Base-by-base conservation (phyloP, 1,140 invertebrate genomes). In the Neodiprion virginianus region DNA sequence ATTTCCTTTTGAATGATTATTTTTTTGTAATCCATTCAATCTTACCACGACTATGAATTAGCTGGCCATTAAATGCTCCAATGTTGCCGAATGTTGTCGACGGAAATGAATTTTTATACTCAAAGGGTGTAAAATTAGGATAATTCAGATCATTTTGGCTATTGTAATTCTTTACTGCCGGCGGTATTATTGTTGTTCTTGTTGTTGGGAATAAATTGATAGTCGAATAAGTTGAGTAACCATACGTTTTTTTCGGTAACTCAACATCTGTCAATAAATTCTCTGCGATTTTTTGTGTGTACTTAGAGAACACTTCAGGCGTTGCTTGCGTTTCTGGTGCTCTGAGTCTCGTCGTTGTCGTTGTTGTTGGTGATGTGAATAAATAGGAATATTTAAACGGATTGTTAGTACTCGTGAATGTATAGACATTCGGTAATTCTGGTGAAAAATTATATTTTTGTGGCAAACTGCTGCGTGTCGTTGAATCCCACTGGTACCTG, bases 401-500 rank as follows among this genome's bases (percentile, higher is more conserved):
- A 75, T 69, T 76, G 73, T 77, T 28, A 70, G 74, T 76, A 49
- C 73, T 40, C 76, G 76, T 75, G 50, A 77, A 81, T 72, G 79
- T 47, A 66, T 72, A 72, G 11, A 77, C 40, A 75, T 76, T 79
- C 71, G 77, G 49, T 21, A 76, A 76, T 74, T 79, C 77, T 74
- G 83, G 79, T 14, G 81, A 83, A 76, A 83, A 79, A 73, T 80
- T 73, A 72, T 78, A 78, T 74, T 80, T 81, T 74, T 83, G 78
- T 76, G 79, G 79, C 78, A 79, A 82, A 53, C 79, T 81, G 79
- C 80, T 86, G 79, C 84, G 79, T 74, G 87, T 86, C 75, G 87
- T 87, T 74, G 83, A 68, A 76, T 82, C 81, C 86, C 83, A 85
- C 78, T 79, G 80, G 77, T 86, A 88, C 86, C 87, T 88, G 83